phyloP scores from a whole-genome alignment of 2,797 vertebrate species.

The Gymnoscopelus microlampas region DNA sequence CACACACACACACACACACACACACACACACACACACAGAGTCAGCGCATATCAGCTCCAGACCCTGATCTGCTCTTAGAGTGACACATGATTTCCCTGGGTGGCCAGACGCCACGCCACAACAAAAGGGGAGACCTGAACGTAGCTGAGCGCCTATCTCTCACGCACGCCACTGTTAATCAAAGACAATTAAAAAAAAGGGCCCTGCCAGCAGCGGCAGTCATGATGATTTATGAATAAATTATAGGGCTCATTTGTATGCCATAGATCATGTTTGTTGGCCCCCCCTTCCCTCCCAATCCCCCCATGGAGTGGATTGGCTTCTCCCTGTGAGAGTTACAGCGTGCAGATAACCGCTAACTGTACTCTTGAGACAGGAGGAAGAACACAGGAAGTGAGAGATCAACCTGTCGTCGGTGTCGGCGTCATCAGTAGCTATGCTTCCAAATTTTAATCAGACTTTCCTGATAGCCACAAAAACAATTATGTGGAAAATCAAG shows the following conservation, averaged over 20 bases:
- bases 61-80: conserved; percentile 49
- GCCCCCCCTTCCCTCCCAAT: conserved; percentile 41
- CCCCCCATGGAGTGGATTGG: conserved; percentile 54
- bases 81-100: conserved; percentile 74
- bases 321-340: conserved; percentile 51
- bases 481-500: too few relatives aligned
- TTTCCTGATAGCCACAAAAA: too few relatives aligned
- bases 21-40: too few relatives aligned
- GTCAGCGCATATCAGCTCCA: conserved; percentile 46
- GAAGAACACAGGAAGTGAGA: conserved; percentile 1
- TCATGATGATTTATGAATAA: conserved; percentile 84
- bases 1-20: too few relatives aligned
- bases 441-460: too few relatives aligned
- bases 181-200: conserved; percentile 83
- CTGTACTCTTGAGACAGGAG: neutral
- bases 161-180: conserved; percentile 81
- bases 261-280: conserved; percentile 81
- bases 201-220: conserved; percentile 74
- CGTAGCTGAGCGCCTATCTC: conserved; percentile 65
- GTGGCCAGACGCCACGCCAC: conserved; percentile 69
- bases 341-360: conserved; percentile 53
- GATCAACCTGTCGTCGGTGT: conserved; percentile 23
- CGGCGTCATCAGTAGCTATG: too few relatives aligned
- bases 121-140: conserved; percentile 75
- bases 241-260: conserved; percentile 84